phyloP scores from a whole-genome alignment of 2,888 invertebrate genomes.

The Dasypolia templi region DNA sequence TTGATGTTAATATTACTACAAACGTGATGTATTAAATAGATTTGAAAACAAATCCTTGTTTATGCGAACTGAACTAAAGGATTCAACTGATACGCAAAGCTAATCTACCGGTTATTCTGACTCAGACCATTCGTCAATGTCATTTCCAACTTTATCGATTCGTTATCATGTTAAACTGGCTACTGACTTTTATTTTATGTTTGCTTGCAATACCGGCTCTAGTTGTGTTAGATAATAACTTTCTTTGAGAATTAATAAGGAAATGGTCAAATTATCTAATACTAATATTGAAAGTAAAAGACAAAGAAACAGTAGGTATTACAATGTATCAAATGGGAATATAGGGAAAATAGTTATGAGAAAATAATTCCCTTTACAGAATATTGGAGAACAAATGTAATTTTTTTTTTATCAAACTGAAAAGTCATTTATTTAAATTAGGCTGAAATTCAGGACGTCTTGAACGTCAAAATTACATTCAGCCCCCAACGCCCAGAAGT shows the following conservation, averaged over 20 bases:
- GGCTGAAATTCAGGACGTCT: background rate
- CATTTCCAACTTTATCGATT: conserved; percentile 44
- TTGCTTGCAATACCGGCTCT: conserved; percentile 33
- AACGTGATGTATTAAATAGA: conserved; percentile 5
- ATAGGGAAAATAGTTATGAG: too few species aligned
- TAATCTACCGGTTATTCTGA: conserved; percentile 34
- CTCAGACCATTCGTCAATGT: conserved; percentile 47
- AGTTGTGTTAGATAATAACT: conserved; percentile 42
- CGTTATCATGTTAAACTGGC: conserved; percentile 32
- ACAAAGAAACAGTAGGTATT: background rate
- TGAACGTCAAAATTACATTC: too few species aligned
- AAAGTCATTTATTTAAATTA: background rate
- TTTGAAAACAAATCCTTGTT: conserved; percentile 14
- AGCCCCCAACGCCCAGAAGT: background rate
- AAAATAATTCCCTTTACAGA: background rate
- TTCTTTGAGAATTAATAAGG: conserved; percentile 23
- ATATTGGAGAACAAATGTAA: background rate
- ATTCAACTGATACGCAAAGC: conserved; percentile 25
- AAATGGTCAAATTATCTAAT: conserved; percentile 20
- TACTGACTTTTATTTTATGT: conserved; percentile 42
- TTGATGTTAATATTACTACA: background rate
- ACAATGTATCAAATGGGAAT: background rate
- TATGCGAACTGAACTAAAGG: conserved; percentile 1
- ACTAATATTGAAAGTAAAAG: background rate
- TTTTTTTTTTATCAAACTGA: background rate